Evolutionary conservation across 2,797 vertebrate species (phyloP), one percentile per base, ranked within the genome.

Genomic region (Sibirionetta formosa): DNA sequence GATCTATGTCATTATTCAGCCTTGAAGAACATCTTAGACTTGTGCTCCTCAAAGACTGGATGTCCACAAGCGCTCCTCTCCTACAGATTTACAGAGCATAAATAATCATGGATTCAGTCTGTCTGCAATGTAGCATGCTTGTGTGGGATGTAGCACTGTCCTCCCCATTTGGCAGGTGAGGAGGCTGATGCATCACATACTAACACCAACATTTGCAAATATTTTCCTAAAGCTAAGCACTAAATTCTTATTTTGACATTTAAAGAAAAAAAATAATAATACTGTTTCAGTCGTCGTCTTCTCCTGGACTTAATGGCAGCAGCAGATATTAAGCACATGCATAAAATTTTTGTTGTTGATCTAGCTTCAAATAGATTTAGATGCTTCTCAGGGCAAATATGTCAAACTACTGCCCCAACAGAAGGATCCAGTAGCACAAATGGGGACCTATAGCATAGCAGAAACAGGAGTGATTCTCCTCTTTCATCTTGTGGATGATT

Each of bases 151-250:
- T 69, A 80, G 72, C 61, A 54, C 86, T 93, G 94, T 93, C 92
- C 94, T 95, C 84, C 84, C 40, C 53, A 61, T 80, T 96, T 95
- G 82, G 94, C 72, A 94, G 94, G 95, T 95, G 91, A 95, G 76
- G 65, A 96, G 79, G 88, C 92, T 94, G 94, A 92, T 72, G 68
- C 91, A 87, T 87, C 11, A 0, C 88, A 57, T 65, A 92, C 84
- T 89, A 93, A 93, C 75, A 92, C 60, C 86, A 95, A 96, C 86
- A 96, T 97, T 96, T 86, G 88, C 86, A 96, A 94, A 96, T 95
- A 95, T 96, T 96, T 96, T 92, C 82, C 70, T 95, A 56, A 90
- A 95, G 40, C 46, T 94, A 83, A 90, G 31, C 80, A 93, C 54
- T 69, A 69, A 63, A 35, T 71, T 93, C 69, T 93, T 88, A 91